Conservation (phyloP, 2,888 invertebrate genomes). For the Melanostoma scalare region DNA sequence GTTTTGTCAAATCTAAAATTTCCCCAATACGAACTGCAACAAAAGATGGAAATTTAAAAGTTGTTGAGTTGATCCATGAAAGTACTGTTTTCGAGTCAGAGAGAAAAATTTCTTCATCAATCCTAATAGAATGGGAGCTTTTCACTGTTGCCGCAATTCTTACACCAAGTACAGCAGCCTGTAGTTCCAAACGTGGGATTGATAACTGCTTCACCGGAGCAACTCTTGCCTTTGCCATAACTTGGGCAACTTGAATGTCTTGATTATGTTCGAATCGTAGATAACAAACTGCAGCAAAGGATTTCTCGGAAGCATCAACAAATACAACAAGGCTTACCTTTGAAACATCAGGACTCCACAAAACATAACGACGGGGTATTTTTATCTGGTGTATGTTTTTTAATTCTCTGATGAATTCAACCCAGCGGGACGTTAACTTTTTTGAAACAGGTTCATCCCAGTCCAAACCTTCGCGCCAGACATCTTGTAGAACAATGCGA, state of each 20-base stretch:
- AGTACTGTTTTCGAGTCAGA: constrained; percentile 11
- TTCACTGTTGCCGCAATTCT: neutral
- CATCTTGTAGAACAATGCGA: constrained; percentile 19
- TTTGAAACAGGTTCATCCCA: constrained; percentile 15
- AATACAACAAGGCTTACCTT: constrained; percentile 3
- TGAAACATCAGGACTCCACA: constrained; percentile 18
- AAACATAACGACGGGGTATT: constrained; percentile 10
- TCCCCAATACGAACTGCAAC: constrained; percentile 25
- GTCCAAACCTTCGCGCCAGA: constrained; percentile 30
- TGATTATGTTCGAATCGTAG: neutral
- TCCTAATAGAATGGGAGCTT: neutral
- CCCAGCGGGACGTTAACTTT: neutral
- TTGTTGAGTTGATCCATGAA: neutral
- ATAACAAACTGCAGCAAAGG: constrained; percentile 14
- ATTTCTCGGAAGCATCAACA: constrained; percentile 14
- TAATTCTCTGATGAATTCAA: constrained; percentile 12
- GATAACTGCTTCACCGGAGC: constrained; percentile 20
- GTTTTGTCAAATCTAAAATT: constrained; percentile 26
- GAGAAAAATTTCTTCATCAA: neutral
- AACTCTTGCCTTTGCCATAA: neutral
- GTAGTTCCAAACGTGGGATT: constrained; percentile 3
- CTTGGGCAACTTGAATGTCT: neutral
- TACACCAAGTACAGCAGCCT: constrained; percentile 14
- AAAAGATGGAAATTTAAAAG: constrained; percentile 17
- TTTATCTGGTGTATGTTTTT: neutral